phyloP scores from a whole-genome alignment of 2,113 vertebrate species.

The Sialia sialis region DNA sequence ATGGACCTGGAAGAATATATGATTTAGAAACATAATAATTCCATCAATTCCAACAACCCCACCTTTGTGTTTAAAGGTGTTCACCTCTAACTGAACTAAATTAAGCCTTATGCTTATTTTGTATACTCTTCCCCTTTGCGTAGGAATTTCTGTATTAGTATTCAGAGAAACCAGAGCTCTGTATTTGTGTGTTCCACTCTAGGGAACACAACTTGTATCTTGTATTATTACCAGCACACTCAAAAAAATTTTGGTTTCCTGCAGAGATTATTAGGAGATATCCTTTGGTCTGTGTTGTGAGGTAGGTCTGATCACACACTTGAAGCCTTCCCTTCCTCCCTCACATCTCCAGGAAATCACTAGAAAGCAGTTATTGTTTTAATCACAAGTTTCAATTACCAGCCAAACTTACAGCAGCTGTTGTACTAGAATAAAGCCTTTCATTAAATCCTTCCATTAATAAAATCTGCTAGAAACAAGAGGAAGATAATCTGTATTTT shows the following conservation, averaged over 20 bases:
- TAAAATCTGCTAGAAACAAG: neutral
- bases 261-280: neutral
- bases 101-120: neutral
- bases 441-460: neutral
- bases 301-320: neutral
- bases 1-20: neutral
- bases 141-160: neutral
- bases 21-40: neutral
- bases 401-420: neutral
- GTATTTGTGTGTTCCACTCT: neutral
- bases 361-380: neutral
- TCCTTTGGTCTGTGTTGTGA: neutral
- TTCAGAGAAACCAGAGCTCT: neutral
- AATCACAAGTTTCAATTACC: neutral
- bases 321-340: neutral
- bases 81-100: neutral
- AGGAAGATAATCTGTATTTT: neutral
- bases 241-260: neutral
- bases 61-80: neutral
- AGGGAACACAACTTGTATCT: neutral
- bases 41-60: neutral
- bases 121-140: neutral
- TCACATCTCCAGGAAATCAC: neutral
- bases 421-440: neutral
- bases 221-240: neutral